Conservation (phyloP, 2,797 vertebrate genomes). For the Pyrocephalus nanus region DNA sequence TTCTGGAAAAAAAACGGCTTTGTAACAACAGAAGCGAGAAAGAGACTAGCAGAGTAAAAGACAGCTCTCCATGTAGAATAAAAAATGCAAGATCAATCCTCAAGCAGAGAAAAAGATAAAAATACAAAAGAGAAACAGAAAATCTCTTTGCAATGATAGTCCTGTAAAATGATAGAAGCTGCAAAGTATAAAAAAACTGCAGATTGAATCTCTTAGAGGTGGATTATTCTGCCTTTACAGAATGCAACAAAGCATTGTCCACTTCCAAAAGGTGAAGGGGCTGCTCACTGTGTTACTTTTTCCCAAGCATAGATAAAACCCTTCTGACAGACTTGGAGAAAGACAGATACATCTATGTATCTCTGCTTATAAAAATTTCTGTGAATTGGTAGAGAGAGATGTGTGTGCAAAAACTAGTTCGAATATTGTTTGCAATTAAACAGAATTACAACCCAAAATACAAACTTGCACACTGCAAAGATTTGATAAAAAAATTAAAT, state of each 20-base stretch:
- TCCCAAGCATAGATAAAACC: neutral
- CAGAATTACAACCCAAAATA: neutral
- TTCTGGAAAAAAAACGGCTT: neutral
- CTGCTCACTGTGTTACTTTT: neutral
- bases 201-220: neutral
- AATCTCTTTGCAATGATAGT: neutral
- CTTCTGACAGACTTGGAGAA: neutral
- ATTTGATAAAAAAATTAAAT: neutral
- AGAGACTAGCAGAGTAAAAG: neutral
- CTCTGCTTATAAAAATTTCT: neutral
- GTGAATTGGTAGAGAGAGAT: rapidly evolving
- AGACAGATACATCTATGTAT: neutral
- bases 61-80: neutral
- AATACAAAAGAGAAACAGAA: neutral
- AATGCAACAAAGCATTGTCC: neutral
- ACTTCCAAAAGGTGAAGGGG: neutral
- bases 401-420: neutral
- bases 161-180: neutral
- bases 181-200: neutral
- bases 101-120: neutral
- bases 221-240: neutral
- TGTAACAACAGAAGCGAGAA: neutral
- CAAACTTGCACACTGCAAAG: neutral
- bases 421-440: neutral
- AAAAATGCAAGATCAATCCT: neutral